Percentiles rank a stretch among this genome's conserved stretches.
phyloP scores from a whole-genome alignment of 2,888 invertebrate species.

The Athalia cordata region DNA sequence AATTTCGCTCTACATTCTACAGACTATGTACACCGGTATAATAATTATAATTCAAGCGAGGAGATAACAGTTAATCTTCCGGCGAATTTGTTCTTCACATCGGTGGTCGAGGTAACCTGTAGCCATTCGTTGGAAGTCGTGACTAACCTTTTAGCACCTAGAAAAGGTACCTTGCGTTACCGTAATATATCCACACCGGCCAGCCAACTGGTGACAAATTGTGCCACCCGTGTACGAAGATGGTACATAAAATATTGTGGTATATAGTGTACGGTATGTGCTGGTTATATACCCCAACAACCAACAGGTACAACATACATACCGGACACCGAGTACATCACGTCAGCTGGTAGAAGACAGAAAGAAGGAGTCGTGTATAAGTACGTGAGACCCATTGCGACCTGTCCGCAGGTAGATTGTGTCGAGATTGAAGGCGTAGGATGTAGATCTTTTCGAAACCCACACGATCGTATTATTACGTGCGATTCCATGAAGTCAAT shows the following conservation, averaged over 20 bases:
- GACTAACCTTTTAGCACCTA: constrained; percentile 46
- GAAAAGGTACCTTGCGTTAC: constrained; percentile 29
- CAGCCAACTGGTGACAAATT: constrained; percentile 55
- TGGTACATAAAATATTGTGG: constrained; percentile 13
- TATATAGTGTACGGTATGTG: background rate
- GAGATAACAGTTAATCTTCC: constrained; percentile 33
- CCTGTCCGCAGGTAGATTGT: constrained; percentile 23
- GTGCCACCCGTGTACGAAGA: constrained; percentile 45
- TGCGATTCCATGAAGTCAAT: constrained; percentile 3
- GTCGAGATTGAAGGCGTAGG: constrained; percentile 27
- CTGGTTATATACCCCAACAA: background rate
- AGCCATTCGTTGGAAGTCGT: constrained; percentile 33
- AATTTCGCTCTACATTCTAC: background rate
- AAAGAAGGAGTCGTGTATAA: background rate
- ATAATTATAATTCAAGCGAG: background rate
- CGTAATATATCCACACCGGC: constrained; percentile 53
- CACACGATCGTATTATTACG: background rate
- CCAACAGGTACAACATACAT: constrained; percentile 3
- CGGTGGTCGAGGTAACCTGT: background rate
- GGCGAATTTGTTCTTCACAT: background rate
- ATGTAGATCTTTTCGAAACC: background rate
- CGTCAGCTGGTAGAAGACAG: constrained; percentile 10
- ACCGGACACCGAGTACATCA: constrained; percentile 10
- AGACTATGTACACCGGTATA: too few relatives aligned
- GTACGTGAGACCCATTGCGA: constrained; percentile 25